Evolutionary conservation across 2,113 vertebrate species (phyloP).

Genomic region (Gorsachius goisagi): DNA sequence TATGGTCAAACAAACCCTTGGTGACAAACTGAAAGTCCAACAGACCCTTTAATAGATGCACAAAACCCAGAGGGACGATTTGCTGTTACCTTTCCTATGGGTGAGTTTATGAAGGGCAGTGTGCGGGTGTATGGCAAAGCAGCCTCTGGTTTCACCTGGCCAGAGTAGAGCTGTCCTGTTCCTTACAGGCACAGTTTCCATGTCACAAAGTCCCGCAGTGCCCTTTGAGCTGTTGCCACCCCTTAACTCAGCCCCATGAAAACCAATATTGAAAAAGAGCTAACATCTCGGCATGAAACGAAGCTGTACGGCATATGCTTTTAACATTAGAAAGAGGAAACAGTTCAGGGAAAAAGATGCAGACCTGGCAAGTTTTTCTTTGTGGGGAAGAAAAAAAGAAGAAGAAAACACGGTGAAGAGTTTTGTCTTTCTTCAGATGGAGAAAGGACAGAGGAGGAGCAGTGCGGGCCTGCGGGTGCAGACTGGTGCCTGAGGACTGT

Average conservation of each 20-base stretch:
- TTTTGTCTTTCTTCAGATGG: not conserved
- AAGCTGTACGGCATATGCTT: constrained; percentile 15
- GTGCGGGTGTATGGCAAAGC: not conserved
- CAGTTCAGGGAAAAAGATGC: constrained; percentile 58
- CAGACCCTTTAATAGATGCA: not conserved
- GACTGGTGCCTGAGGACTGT: not conserved
- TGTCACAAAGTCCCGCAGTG: fast-evolving
- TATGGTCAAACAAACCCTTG: not conserved
- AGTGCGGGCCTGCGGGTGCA: fast-evolving
- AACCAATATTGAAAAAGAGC: not conserved
- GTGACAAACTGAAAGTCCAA: not conserved
- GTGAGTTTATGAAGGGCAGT: not conserved
- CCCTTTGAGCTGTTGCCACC: not conserved
- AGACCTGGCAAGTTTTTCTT: constrained; percentile 60
- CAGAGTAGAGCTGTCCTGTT: not conserved
- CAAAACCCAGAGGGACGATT: not conserved
- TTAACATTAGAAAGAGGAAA: constrained; percentile 70
- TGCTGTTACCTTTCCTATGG: not conserved
- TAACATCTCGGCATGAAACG: constrained; percentile 36
- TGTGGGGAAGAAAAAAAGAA: constrained; percentile 2
- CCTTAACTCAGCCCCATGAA: not conserved
- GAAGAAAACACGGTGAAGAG: not conserved
- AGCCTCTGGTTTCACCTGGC: not conserved
- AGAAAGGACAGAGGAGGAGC: not conserved
- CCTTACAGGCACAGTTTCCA: not conserved